Base-by-base conservation (phyloP, 2,888 invertebrate genomes). In the Smittia sp. region DNA sequence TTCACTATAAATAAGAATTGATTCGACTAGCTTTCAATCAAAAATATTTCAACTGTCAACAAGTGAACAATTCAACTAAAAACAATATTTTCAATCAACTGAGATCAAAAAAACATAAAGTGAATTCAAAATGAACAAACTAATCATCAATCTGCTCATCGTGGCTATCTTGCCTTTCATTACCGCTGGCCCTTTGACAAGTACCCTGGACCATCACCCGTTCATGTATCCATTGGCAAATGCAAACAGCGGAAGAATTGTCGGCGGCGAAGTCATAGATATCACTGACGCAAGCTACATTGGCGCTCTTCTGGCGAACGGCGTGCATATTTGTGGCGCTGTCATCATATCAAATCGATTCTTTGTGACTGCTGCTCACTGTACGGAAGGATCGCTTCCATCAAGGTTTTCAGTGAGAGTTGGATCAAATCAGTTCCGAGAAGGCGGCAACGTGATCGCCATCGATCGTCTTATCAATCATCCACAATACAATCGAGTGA, bases 401-500 rank as follows among this genome's bases (percentile, higher is more conserved):
- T 1, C 1, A 58, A 22, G 11, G 6, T 18, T 58, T 58, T 22
- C 76, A 46, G 79, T 88, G 0, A 85, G 88, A 0, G 83, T 85
- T 7, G 89, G 89, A 1, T 85, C 86, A 32, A 32, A 32, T 2
- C 84, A 85, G 0, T 83, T 81, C 46, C 81, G 80, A 80, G 0
- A 65, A 77, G 0, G 86, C 85, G 0, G 89, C 89, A 0, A 76
- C 80, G 32, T 32, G 3, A 6, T 32, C 38, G 1, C 88, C 0
- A 79, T 86, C 6, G 82, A 11, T 83, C 88, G 32, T 9, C 3
- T 32, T 6, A 0, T 81, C 82, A 0, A 78, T 87, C 7, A 77
- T 83, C 1, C 82, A 82, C 74, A 87, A 89, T 75, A 83, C 85
- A 11, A 79, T 32, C 32, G 9, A 89, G 86, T 76, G 80, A 81